Evolutionary conservation across 2,888 invertebrate species (phyloP).

Genomic region (Tolmerus cingulatus): DNA sequence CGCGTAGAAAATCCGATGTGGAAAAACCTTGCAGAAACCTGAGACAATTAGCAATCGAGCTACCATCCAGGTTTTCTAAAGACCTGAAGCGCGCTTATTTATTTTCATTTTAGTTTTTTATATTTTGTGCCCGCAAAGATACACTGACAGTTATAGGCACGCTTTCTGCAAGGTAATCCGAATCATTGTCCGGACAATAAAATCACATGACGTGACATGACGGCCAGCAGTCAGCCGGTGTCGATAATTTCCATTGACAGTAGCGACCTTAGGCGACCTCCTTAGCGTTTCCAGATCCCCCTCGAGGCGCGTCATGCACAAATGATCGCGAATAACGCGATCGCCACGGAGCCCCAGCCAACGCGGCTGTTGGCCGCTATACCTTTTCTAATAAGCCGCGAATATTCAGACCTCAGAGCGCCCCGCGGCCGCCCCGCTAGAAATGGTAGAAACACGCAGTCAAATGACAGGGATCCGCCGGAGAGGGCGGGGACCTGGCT

Average conservation of each 20-base stretch:
- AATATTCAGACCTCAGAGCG: constrained; percentile 23
- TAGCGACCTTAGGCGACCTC: constrained; percentile 39
- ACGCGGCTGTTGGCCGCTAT: not conserved
- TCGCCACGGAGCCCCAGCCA: not conserved
- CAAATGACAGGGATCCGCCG: not conserved
- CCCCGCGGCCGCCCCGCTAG: not conserved
- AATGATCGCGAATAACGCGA: constrained; percentile 27
- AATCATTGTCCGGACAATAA: constrained; percentile 37
- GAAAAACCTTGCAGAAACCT: constrained; percentile 37
- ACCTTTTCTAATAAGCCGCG: constrained; percentile 25
- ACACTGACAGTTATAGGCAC: constrained; percentile 25
- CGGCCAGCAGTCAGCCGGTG: constrained; percentile 23
- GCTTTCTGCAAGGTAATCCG: constrained; percentile 33
- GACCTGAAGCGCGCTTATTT: not conserved
- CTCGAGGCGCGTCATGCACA: constrained; percentile 18
- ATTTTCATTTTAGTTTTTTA: not conserved
- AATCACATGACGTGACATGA: constrained; percentile 33
- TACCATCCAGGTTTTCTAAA: constrained; percentile 19
- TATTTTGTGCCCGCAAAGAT: not conserved
- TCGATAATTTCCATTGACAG: constrained; percentile 41
- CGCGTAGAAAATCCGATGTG: not conserved
- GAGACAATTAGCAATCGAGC: constrained; percentile 31
- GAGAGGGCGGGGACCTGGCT: not conserved
- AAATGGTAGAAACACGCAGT: not conserved
- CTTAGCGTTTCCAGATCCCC: constrained; percentile 9